Conservation (phyloP, 2,888 invertebrate species). For the Nymphalis urticae region DNA sequence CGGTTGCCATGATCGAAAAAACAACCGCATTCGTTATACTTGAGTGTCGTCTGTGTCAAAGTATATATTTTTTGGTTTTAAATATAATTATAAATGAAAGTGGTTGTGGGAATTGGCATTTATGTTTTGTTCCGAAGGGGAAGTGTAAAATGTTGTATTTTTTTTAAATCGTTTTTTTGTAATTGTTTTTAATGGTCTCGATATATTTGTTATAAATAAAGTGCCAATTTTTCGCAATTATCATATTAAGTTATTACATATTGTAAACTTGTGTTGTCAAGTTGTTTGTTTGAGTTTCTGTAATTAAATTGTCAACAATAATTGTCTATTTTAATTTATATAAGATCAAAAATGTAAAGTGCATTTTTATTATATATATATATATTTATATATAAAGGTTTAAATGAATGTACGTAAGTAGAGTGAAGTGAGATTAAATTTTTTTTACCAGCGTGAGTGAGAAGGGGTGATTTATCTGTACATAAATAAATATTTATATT, state of each 20-base stretch:
- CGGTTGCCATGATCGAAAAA: too few species aligned
- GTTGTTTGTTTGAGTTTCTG: too few species aligned
- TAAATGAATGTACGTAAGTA: constrained; percentile 30
- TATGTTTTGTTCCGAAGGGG: background rate
- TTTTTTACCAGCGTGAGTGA: constrained; percentile 14
- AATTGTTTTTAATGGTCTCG: background rate
- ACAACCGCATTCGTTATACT: too few species aligned
- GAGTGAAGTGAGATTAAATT: constrained; percentile 22
- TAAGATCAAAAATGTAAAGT: background rate
- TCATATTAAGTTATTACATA: background rate
- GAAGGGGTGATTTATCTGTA: constrained; percentile 42
- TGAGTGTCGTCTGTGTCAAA: background rate
- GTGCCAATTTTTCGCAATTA: background rate
- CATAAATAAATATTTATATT: constrained; percentile 45
- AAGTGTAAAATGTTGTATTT: background rate
- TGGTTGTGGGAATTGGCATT: constrained; percentile 11
- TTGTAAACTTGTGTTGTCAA: background rate
- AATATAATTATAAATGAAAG: background rate
- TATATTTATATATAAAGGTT: background rate
- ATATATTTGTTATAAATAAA: background rate
- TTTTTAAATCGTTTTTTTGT: background rate
- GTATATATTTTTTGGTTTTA: background rate
- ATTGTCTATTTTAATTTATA: too few species aligned
- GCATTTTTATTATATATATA: background rate
- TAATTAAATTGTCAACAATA: too few species aligned